Percentiles rank a stretch among this genome's conserved stretches.
These are phyloP conservation scores for Zonitis immaculata DNA, from an alignment of 2,888 invertebrate genomes.

Conservation along the genomic window DNA sequence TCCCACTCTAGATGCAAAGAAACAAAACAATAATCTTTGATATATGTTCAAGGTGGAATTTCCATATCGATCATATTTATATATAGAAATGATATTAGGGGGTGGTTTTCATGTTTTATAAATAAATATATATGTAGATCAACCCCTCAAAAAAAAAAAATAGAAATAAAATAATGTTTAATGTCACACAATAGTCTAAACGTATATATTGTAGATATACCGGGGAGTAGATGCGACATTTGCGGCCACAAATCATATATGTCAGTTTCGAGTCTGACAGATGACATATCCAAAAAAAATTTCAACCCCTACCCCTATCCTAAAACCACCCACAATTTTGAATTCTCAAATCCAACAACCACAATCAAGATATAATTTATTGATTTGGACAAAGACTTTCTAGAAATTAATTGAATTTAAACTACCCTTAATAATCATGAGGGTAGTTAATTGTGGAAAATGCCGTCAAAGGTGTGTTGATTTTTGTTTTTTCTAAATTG, in stretches of 20 bases:
- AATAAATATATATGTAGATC: background rate
- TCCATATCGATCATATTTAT: background rate
- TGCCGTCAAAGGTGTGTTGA: too few species aligned
- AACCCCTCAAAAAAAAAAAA: too few species aligned
- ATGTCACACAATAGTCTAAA: conserved; percentile 43
- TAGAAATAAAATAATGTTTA: too few species aligned
- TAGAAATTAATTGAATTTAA: too few species aligned
- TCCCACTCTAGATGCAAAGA: background rate
- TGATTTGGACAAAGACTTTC: too few species aligned
- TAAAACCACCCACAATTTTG: too few species aligned
- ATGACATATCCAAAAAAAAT: conserved; percentile 35
- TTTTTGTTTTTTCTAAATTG: too few species aligned
- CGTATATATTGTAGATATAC: conserved; percentile 35
- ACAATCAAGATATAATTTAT: too few species aligned
- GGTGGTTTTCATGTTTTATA: background rate
- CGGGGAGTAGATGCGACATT: conserved; percentile 34
- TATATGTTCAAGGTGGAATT: background rate
- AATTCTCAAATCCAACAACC: too few species aligned
- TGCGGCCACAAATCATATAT: conserved; percentile 45
- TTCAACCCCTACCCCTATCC: conserved; percentile 15
- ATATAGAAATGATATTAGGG: background rate
- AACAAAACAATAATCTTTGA: background rate
- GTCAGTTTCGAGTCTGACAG: conserved; percentile 41
- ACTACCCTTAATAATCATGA: too few species aligned
- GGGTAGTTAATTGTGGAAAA: too few species aligned